Evolutionary conservation across 2,113 vertebrate genomes (phyloP).

Genomic region (Pelusios castaneus): DNA sequence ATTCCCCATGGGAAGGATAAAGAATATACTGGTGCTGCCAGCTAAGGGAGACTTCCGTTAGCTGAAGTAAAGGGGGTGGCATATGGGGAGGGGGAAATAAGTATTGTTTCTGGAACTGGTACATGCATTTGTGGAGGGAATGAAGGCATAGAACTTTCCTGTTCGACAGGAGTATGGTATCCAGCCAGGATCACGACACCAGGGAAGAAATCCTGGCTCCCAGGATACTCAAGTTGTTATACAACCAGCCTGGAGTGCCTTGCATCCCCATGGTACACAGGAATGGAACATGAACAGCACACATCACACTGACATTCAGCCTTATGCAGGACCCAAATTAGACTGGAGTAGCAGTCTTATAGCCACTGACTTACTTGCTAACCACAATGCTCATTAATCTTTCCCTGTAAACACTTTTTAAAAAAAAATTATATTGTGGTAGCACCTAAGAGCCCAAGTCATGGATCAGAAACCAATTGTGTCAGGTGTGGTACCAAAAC

Average conservation of each 20-base stretch:
- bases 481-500: not conserved
- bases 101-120: not conserved
- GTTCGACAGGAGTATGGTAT: not conserved
- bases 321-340: not conserved
- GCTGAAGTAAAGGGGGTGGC: not conserved
- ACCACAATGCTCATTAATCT: not conserved
- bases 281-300: slow-evolving; percentile 27
- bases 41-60: not conserved
- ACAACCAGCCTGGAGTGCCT: slow-evolving; percentile 22
- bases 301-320: not conserved
- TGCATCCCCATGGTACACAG: slow-evolving; percentile 27
- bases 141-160: not conserved
- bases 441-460: accelerated
- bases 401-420: not conserved
- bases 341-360: accelerated
- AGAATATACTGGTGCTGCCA: not conserved
- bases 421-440: not conserved
- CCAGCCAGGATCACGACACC: not conserved
- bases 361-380: not conserved
- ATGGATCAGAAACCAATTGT: not conserved
- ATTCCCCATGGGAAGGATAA: not conserved
- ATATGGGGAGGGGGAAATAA: not conserved
- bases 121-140: not conserved
- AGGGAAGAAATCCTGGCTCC: not conserved
- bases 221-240: not conserved